phyloP scores from a whole-genome alignment of 2,888 invertebrate species.

The Clivina fossor region DNA sequence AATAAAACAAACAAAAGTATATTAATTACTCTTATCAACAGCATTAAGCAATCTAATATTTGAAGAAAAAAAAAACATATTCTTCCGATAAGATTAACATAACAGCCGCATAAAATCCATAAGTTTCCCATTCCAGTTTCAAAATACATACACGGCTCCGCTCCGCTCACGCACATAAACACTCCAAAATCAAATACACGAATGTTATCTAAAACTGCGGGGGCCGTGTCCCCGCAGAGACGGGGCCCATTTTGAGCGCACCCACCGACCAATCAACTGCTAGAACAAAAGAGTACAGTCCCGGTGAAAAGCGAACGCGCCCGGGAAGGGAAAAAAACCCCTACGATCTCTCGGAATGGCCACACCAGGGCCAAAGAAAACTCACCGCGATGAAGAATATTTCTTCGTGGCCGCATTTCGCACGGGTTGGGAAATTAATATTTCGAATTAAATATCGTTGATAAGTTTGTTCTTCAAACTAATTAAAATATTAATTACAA shows the following conservation, averaged over 20 bases:
- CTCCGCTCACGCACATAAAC: too few relatives aligned
- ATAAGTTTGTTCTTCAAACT: slow-evolving; percentile 29
- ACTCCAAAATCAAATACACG: too few relatives aligned
- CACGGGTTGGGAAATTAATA: slow-evolving; percentile 27
- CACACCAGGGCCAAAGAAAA: slow-evolving; percentile 1
- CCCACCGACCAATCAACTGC: slow-evolving; percentile 54
- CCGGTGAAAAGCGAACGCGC: slow-evolving; percentile 46
- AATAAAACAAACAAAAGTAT: too few relatives aligned
- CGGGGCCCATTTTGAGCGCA: slow-evolving; percentile 39
- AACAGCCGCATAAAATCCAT: too few relatives aligned
- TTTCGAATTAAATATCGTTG: slow-evolving; percentile 31
- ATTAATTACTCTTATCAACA: too few relatives aligned
- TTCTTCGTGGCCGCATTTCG: background rate
- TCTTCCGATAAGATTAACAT: too few relatives aligned
- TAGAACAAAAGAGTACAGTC: slow-evolving; percentile 56
- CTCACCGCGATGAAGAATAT: background rate
- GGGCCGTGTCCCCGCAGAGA: slow-evolving; percentile 32
- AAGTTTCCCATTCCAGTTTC: too few relatives aligned
- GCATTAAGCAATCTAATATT: too few relatives aligned
- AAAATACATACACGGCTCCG: too few relatives aligned
- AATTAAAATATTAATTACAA: slow-evolving; percentile 32
- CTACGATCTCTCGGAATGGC: slow-evolving; percentile 29
- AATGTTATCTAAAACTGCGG: too few relatives aligned
- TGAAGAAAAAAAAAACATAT: too few relatives aligned
- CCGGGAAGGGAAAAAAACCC: too few relatives aligned